Evolutionary conservation across 2,797 vertebrate species (phyloP), one percentile per base, ranked within the genome.

Genomic region (Pipistrellus pygmaeus): DNA sequence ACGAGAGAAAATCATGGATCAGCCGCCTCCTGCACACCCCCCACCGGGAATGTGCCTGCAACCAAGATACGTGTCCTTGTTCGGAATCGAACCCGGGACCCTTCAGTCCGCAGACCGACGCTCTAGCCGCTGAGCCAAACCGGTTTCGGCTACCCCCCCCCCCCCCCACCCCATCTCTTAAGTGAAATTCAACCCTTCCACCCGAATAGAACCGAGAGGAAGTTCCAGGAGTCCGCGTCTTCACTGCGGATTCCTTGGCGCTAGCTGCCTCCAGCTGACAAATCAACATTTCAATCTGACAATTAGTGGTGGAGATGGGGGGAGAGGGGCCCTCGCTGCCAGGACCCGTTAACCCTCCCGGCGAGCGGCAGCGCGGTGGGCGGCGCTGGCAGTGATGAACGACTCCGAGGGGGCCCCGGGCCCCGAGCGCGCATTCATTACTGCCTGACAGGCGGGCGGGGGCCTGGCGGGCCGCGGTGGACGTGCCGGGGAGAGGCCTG

Each of bases 251-350:
- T 98, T 98, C 98, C 96, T 97, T 88, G 97, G 96, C 92, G 82
- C 96, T 94, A 82, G 94, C 90, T 95, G 38, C 38, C 38, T 83
- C 75, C 64, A 73, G 84, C 98, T 98, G 98, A 98, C 98, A 98
- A 98, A 98, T 98, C 98, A 98, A 98, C 98, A 98, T 98, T 98
- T 98, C 98, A 98, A 98, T 98, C 98, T 98, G 98, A 98, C 98
- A 98, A 98, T 98, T 98, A 98, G 97, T 95, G 95, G 90, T 93
- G 18, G 64, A 30, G 77, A 88, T 86, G 88, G 38, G 62, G 78
- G 82, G 78, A 88, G 85, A 86, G 92, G 97, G 98, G 97, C 95
- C 97, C 85, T 96, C 14, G 90, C 93, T 86, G 97, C 96, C 88
- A 53, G 81, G 94, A 96, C 96, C 21, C n/a, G 51, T 71, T 60